Percentiles rank a stretch among this genome's conserved stretches.
Evolutionary conservation across 2,888 invertebrate genomes (phyloP).

Genomic region (Epinotia brunnichana): DNA sequence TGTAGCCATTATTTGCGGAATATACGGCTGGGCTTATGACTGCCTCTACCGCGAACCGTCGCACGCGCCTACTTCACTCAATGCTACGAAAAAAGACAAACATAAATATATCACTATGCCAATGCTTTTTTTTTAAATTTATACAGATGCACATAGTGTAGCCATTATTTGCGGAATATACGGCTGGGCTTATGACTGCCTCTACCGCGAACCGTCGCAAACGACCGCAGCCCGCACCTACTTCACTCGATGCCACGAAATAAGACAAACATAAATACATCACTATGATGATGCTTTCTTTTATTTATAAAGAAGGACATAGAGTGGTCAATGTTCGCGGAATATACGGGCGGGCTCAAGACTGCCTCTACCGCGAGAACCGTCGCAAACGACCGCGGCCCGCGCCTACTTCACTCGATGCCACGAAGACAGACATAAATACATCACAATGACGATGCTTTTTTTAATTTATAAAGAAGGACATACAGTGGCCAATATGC

Average conservation of each 20-base stretch:
- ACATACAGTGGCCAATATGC: constrained; percentile 51
- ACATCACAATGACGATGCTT: no score
- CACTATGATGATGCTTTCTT: no score
- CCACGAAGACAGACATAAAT: background rate
- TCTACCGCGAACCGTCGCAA: constrained; percentile 17
- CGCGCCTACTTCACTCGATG: background rate
- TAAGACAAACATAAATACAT: no score
- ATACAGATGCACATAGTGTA: constrained; percentile 82
- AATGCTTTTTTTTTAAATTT: constrained; percentile 63
- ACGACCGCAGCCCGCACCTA: constrained; percentile 42
- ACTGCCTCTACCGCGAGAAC: constrained; percentile 53
- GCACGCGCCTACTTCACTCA: constrained; percentile 1
- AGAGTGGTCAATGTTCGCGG: no score
- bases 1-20: constrained; percentile 81
- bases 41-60: constrained; percentile 47
- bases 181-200: constrained; percentile 75
- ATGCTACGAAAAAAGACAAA: background rate
- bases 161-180: no score
- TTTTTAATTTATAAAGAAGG: background rate
- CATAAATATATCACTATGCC: background rate
- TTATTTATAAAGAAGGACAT: background rate
- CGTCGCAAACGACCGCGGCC: constrained; percentile 43
- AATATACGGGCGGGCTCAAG: constrained; percentile 78
- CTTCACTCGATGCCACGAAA: background rate
- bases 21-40: constrained; percentile 78